Evolutionary conservation across 2,797 vertebrate species (phyloP), one percentile per base, ranked within the genome.

Genomic region (Chiroxiphia lanceolata): DNA sequence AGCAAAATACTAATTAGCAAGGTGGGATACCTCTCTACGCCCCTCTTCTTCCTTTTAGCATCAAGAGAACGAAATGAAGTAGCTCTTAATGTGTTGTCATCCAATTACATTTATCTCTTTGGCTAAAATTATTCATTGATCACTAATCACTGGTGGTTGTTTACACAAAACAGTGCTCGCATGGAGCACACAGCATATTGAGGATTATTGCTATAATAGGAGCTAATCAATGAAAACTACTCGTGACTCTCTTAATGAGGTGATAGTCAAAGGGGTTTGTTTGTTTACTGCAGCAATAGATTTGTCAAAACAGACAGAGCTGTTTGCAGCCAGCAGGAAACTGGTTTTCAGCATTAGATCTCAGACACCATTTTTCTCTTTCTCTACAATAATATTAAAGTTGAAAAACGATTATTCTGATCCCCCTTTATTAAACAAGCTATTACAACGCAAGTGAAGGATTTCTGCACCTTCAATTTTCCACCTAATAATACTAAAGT

Each of bases 51-150:
- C 54, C 74, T 92, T 67, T 65, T 87, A 95, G 76, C 91, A 90
- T 81, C 83, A 76, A 50, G 91, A 94, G 95, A 95, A 92, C 90
- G 83, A 95, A 97, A 96, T n/a, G 15, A 85, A 96, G 96, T 95
- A 93, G 94, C 89, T 89, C 75, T 97, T 96, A 93, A 81, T 83
- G 74, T 74, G 70, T 94, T 92, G 65, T 47, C 90, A 94, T 97
- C 96, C 92, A 92, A 20, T 88, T 96, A 82, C 75, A 61, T 95
- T 97, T 96, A 83, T 94, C 94, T 96, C 40, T 38, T 83, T 91
- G 93, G 94, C 93, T 97, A 92, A 96, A 97, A 97, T 97, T 95
- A 96, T 95, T 94, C 96, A 97, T 96, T 93, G 98, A 97, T 98
- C 59, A 16, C 96, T 97, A 97, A 97, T 98, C 97, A 96, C 93